Percentiles rank a stretch among this genome's conserved stretches.
These are phyloP conservation scores for Gonioctena quinquepunctata DNA, from an alignment of 1,140 invertebrate species.

Conservation along the genomic window DNA sequence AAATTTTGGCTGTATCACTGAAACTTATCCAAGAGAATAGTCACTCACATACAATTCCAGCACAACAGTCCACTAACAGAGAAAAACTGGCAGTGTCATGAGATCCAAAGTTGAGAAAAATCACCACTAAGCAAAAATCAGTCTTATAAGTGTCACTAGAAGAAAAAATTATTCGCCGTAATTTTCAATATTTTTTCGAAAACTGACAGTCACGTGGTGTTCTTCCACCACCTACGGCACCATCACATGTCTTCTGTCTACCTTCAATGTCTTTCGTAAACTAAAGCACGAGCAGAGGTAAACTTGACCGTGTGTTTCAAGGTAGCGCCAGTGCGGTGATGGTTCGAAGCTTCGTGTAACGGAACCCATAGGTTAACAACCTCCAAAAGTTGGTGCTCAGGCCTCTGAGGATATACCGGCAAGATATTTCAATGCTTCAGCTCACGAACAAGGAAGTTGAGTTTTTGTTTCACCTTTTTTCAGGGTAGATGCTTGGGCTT, in stretches of 20 bases:
- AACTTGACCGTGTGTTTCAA: constrained; percentile 55
- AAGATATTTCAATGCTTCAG: constrained; percentile 11
- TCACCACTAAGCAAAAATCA: constrained; percentile 12
- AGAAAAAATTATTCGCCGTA: constrained; percentile 1
- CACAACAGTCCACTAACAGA: not conserved
- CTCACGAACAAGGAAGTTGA: constrained; percentile 19
- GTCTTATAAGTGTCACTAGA: not conserved
- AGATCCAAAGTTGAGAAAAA: not conserved
- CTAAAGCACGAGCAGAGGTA: constrained; percentile 49
- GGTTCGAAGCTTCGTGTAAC: constrained; percentile 47
- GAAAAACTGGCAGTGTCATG: not conserved
- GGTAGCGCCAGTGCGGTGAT: constrained; percentile 47
- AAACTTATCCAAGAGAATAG: constrained; percentile 27
- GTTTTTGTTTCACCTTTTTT: not conserved
- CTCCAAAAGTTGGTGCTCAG: constrained; percentile 46
- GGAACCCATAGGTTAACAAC: constrained; percentile 51
- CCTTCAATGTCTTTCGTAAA: constrained; percentile 49
- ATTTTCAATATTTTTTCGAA: not conserved
- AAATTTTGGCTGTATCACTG: constrained; percentile 41
- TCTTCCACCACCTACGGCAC: not conserved
- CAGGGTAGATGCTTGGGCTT: not conserved
- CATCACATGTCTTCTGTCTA: constrained; percentile 37
- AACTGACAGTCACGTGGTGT: constrained; percentile 11
- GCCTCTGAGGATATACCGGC: not conserved
- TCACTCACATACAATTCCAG: constrained; percentile 11